These are phyloP conservation scores for Steatornis caripensis DNA, from an alignment of 2,113 vertebrate species.

Conservation along the genomic window DNA sequence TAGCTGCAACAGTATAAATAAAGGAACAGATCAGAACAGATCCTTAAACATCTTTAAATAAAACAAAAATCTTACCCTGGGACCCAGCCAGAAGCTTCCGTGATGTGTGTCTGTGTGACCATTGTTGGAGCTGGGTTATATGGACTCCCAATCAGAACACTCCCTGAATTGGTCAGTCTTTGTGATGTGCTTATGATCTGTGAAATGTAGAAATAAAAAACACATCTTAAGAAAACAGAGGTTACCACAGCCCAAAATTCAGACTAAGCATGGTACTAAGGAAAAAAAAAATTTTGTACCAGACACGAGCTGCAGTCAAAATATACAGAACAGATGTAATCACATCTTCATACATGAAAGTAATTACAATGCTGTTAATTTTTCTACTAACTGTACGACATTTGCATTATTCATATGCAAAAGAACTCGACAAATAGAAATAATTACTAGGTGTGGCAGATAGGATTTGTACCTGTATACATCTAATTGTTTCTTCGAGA, in stretches of 20 bases:
- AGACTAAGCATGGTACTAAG: not conserved
- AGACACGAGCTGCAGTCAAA: not conserved
- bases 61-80: conserved; percentile 73
- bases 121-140: conserved; percentile 79
- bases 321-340: not conserved
- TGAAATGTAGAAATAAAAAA: not conserved
- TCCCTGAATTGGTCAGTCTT: conserved; percentile 78
- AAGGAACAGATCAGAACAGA: not conserved
- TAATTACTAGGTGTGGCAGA: not conserved
- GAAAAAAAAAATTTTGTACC: not conserved
- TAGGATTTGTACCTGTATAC: not conserved
- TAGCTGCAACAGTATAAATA: not conserved
- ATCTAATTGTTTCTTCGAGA: not conserved
- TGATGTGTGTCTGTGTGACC: conserved; percentile 81
- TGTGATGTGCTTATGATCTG: conserved; percentile 87
- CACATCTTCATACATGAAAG: not conserved
- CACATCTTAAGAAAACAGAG: not conserved
- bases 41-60: not conserved
- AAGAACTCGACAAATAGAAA: not conserved
- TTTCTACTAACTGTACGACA: not conserved
- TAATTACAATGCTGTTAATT: not conserved
- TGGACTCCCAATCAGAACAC: conserved; percentile 79
- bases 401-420: not conserved
- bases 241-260: not conserved
- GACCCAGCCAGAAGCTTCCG: conserved; percentile 78